Conservation (phyloP, 1,140 invertebrate species). For the Grapholita molesta region DNA sequence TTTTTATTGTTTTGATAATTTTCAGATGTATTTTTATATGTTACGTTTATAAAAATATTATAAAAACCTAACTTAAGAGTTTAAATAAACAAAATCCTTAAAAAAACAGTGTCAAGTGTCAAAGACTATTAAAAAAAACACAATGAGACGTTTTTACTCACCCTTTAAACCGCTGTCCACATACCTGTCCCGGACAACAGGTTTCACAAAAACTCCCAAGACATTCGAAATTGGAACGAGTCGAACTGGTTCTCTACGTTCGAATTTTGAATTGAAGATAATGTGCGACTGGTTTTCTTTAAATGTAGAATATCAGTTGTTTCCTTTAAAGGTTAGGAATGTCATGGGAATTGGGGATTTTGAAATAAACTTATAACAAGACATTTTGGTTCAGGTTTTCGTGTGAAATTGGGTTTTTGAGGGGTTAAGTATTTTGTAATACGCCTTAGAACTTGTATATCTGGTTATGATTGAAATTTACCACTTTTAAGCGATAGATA, state of each 20-base stretch:
- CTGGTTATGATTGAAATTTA: not conserved
- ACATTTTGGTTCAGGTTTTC: conserved; percentile 1
- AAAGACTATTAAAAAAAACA: not conserved
- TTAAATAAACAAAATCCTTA: too few species aligned
- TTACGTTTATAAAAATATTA: too few species aligned
- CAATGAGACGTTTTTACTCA: not conserved
- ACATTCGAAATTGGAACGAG: conserved; percentile 25
- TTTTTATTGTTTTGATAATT: too few species aligned
- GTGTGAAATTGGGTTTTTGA: not conserved
- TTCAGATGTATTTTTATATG: too few species aligned
- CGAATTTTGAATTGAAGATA: conserved; percentile 6
- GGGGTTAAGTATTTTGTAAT: not conserved
- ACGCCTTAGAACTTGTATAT: not conserved
- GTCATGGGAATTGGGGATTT: conserved; percentile 26
- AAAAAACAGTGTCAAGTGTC: not conserved
- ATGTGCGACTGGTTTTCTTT: conserved; percentile 17
- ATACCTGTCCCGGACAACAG: conserved; percentile 1
- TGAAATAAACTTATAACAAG: not conserved
- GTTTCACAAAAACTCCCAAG: conserved; percentile 22
- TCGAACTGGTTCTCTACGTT: conserved; percentile 23
- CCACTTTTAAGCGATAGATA: too few species aligned
- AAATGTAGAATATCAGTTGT: too few species aligned
- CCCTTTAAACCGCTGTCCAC: not conserved
- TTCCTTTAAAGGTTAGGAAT: conserved; percentile 25
- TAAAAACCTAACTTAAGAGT: too few species aligned